Evolutionary conservation across 2,888 invertebrate species (phyloP), one percentile per base, ranked within the genome.

Genomic region (Spisula solida): DNA sequence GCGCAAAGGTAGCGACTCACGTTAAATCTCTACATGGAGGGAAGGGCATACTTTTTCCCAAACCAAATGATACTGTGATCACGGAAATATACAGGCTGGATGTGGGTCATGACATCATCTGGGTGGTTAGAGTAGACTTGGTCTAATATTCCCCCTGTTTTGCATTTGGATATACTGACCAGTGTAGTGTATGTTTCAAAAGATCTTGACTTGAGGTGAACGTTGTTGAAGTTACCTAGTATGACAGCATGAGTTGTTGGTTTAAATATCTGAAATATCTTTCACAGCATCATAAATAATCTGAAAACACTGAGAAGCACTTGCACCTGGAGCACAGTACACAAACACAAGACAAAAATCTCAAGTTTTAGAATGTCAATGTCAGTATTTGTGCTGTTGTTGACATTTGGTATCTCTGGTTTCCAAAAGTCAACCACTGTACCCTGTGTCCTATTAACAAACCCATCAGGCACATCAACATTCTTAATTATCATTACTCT

Each of bases 401-500:
- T 90, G 91, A 14, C 86, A 41, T 41, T 82, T 20, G 82, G 82
- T 10, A 48, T 84, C 41, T 85, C 85, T 78, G 85, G 55, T 25
- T 85, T 85, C 85, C 85, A 85, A 84, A 41, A 75, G 48, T 70
- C 75, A 47, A 29, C 47, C 29, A 81, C 51, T 25, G 14, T 78
- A 5, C 88, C 92, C 47, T 84, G 81, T 29, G 86, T 70, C 66
- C 84, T 83, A 90, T 92, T 92, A 12, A 87, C 87, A 29, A 92
- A 81, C 51, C 88, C 88, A 89, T 90, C 92, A 25, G 82, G 41
- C 18, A 88, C 90, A 87, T 92, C 86, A 82, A 92, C 34, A 79
- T 85, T 92, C 60, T 80, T 85, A 34, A 82, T 85, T 18, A 91
- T n/a, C 91, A 91, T 88, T 0, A 90, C 88, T 88, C 87, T 89